Evolutionary conservation across 2,888 invertebrate species (phyloP), one percentile per base, ranked within the genome.

Genomic region (Tipula confusa): DNA sequence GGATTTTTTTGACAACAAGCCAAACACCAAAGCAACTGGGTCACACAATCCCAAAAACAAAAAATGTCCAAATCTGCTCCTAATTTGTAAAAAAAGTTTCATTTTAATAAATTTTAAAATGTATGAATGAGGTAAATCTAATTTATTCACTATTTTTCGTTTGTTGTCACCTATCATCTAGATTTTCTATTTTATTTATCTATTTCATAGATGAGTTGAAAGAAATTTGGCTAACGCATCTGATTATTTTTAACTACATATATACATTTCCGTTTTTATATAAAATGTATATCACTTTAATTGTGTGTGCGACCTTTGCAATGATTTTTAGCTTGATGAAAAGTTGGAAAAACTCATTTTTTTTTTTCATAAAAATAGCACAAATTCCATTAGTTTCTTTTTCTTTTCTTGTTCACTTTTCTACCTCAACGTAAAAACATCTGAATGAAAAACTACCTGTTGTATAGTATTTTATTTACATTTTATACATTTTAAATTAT

Each of bases 371-470:
- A 64, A 9, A 64, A 64, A 64, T 7, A 64, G 13, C 9, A 13
- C 18, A 64, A 64, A 64, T 24, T 64, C n/a, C n/a, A n/a, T n/a
- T n/a, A n/a, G n/a, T n/a, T n/a, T n/a, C n/a, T 64, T 64, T 24
- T 64, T 64, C 64, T 64, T 64, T 64, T 64, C 9, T 24, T 64
- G 9, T 64, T n/a, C n/a, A n/a, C n/a, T n/a, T 64, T 64, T 64
- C 64, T 64, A 64, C 64, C 64, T 64, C 24, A 64, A 64, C 64
- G 64, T 64, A 64, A 64, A 64, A 64, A 4, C 5, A 43, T 64
- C 7, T 64, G 9, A 64, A 64, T 64, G 64, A 64, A 64, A 64
- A 64, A 64, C 64, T 64, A 64, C 64, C 64, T 64, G 64, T 64
- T 64, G 64, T 18, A n/a, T n/a, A n/a, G n/a, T n/a, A 24, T 64